A percentile compares a stretch with the other conserved stretches of the same genome.
phyloP scores from a whole-genome alignment of 2,888 invertebrate species.

The Iphiclides podalirius region DNA sequence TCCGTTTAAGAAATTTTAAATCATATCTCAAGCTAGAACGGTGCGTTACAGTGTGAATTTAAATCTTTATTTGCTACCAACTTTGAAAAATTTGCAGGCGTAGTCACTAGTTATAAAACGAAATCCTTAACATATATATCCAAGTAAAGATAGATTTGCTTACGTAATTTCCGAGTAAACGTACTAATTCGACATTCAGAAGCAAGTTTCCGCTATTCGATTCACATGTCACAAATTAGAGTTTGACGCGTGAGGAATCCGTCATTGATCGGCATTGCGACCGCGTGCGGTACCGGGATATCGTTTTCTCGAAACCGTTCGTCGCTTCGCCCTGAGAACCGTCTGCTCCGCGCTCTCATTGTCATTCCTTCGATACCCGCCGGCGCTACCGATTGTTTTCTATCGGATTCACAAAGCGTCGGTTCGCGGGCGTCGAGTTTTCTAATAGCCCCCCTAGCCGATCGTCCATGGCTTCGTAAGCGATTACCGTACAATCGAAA shows the following conservation, averaged over 20 bases:
- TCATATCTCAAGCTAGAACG: too few species aligned
- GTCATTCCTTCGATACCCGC: conserved; percentile 47
- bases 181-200: too few species aligned
- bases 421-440: conserved; percentile 36
- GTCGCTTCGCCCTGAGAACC: conserved; percentile 62
- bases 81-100: too few species aligned
- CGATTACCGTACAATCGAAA: conserved; percentile 33
- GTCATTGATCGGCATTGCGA: conserved; percentile 59
- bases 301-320: conserved; percentile 76
- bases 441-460: conserved; percentile 41
- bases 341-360: conserved; percentile 50
- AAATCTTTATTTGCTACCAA: too few species aligned
- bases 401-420: conserved; percentile 39
- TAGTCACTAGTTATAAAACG: too few species aligned
- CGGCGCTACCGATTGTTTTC: conserved; percentile 62
- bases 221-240: conserved; percentile 65
- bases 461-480: conserved; percentile 26
- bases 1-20: too few species aligned
- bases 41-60: too few species aligned
- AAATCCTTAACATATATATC: too few species aligned
- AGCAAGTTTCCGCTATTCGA: conserved; percentile 37
- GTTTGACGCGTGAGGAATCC: conserved; percentile 64
- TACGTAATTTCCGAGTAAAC: too few species aligned
- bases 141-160: too few species aligned
- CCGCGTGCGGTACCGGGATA: conserved; percentile 59